Evolutionary conservation across 2,797 vertebrate genomes (phyloP).

Genomic region (Bucorvus abyssinicus): DNA sequence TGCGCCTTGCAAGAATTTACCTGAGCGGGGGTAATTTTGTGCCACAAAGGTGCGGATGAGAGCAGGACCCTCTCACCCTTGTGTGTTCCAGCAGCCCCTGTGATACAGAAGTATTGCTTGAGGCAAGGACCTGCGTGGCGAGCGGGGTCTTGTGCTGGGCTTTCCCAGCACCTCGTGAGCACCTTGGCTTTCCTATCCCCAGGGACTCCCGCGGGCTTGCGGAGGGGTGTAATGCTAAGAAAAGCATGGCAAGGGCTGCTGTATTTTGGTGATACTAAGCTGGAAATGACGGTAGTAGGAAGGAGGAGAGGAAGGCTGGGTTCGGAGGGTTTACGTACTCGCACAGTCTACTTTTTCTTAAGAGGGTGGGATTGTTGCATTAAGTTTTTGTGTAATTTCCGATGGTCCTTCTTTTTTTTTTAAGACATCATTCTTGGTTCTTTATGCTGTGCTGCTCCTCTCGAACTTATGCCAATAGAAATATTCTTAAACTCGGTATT

Average conservation of each 20-base stretch:
- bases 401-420: neutral
- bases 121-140: too few relatives aligned
- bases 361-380: neutral
- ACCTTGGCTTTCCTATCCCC: neutral
- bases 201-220: neutral
- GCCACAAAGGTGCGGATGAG: neutral
- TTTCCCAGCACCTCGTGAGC: neutral
- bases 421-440: neutral
- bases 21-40: neutral
- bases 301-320: neutral
- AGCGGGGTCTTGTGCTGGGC: neutral
- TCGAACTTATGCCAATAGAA: neutral
- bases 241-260: accelerated
- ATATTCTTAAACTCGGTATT: neutral
- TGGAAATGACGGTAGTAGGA: neutral
- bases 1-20: neutral
- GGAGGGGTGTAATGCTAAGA: neutral
- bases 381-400: neutral
- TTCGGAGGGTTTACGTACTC: neutral
- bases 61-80: neutral
- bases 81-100: neutral
- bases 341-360: neutral
- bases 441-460: neutral
- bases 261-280: neutral
- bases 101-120: accelerated